phyloP scores from a whole-genome alignment of 2,888 invertebrate genomes.

The Tenthredo amoena region DNA sequence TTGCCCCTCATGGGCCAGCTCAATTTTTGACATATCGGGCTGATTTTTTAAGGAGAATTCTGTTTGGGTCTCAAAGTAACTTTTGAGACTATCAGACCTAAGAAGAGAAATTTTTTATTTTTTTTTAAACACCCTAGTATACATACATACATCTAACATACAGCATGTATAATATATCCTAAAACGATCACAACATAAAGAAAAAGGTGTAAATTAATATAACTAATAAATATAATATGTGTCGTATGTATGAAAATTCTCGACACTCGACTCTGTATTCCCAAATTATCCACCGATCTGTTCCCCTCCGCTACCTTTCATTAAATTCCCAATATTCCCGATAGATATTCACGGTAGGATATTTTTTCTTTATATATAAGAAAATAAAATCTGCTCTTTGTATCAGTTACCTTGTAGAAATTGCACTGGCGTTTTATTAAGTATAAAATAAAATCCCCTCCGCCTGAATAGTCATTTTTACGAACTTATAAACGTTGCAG shows the following conservation, averaged over 20 bases:
- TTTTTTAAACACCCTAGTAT: no score
- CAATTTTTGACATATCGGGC: no score
- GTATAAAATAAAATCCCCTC: not conserved
- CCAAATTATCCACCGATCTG: not conserved
- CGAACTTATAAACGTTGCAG: not conserved
- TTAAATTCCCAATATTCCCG: not conserved
- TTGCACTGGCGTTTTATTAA: constrained; percentile 49
- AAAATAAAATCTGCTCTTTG: constrained; percentile 58
- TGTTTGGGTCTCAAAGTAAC: no score
- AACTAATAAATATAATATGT: not conserved
- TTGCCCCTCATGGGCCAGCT: no score
- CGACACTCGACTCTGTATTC: not conserved
- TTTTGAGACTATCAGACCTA: no score
- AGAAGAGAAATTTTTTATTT: no score
- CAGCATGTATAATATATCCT: not conserved
- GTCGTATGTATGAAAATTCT: not conserved
- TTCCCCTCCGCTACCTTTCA: not conserved
- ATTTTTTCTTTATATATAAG: constrained; percentile 4
- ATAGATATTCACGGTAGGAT: not conserved
- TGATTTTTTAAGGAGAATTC: no score
- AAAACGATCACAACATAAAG: not conserved
- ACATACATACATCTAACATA: not conserved
- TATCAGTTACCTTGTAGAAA: constrained; percentile 53
- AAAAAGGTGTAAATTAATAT: not conserved
- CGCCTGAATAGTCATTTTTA: not conserved